Percentiles rank a stretch among this genome's conserved stretches.
phyloP scores from a whole-genome alignment of 2,113 vertebrate genomes.

The Podocnemis expansa region DNA sequence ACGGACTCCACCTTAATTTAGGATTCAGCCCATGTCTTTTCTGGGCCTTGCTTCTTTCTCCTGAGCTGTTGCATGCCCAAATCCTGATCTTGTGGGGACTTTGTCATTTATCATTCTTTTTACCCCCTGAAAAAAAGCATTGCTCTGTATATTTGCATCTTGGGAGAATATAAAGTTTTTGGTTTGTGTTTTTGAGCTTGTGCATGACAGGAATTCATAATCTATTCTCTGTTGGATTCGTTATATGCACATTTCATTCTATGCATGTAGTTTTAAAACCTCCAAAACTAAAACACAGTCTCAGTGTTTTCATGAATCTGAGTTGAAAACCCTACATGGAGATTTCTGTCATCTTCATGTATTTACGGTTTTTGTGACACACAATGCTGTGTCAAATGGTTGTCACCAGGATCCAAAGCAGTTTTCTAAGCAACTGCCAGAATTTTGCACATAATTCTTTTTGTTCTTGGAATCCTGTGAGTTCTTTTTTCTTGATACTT shows the following conservation, averaged over 20 bases:
- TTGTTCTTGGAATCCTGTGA: background rate
- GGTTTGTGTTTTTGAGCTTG: background rate
- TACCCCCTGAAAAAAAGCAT: background rate
- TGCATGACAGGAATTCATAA: background rate
- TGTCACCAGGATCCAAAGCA: background rate
- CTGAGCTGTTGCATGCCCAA: background rate
- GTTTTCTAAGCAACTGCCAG: background rate
- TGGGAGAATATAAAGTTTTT: background rate
- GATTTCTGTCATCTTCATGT: background rate
- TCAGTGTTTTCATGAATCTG: background rate
- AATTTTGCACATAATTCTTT: rapidly evolving
- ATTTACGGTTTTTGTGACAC: background rate
- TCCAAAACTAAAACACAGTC: background rate
- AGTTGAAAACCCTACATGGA: background rate
- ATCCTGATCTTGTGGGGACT: background rate
- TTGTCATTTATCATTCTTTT: background rate
- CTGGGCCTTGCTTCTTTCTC: background rate
- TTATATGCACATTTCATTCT: background rate
- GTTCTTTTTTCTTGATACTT: too few species aligned
- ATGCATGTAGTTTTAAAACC: background rate
- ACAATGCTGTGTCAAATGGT: background rate
- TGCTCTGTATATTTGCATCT: background rate
- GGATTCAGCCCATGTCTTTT: background rate
- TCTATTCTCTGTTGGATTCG: background rate
- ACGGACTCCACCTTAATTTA: background rate